Base-by-base conservation (phyloP, 2,797 vertebrate genomes). In the Sebastes oblongus region DNA sequence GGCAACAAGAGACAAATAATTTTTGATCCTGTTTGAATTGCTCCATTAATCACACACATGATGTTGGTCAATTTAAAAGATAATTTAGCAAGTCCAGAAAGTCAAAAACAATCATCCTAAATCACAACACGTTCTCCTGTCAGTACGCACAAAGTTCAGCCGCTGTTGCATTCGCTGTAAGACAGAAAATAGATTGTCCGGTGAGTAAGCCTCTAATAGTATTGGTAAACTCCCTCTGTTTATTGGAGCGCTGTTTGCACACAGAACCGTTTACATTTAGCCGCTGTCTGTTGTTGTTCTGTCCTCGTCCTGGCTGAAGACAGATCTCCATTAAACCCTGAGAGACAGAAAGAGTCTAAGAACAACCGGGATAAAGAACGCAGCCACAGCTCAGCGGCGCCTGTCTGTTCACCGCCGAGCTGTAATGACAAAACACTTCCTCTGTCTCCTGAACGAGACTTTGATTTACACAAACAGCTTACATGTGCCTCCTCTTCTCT, bases 401-500 rank as follows among this genome's bases (percentile, higher is more conserved):
- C 18, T 52, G 20, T 75, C 25, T 36, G 18, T 66, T 36, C 42
- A 8, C 36, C 58, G 46, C 61, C 66, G 27, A 22, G 71, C 54
- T 50, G 66, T 46, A 73, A 56, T 27, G 55, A 79, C 76, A 72
- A 59, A 83, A 78, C 70, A 30, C 59, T 64, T 54, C 58, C 50
- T 10, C 50, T 14, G 25, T 50, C 52, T 59, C 62, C 75, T 18
- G 9, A 68, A 82, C 18, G 58, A 87, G 29, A n/a, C 74, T 83
- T 65, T 86, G 71, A 77, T 81, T 83, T 60, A 50, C 81, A 67
- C 65, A 25, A 58, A 78, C 64, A 68, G 64, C 61, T 77, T 59
- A 55, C 77, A 69, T 46, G 62, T 16, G 27, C 73, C 80, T 77
- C 64, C 55, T 73, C 69, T 72, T 29, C 72, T 16, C 56, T 65